phyloP scores from a whole-genome alignment of 2,888 invertebrate species.

The Brachynemurus nebulosus region DNA sequence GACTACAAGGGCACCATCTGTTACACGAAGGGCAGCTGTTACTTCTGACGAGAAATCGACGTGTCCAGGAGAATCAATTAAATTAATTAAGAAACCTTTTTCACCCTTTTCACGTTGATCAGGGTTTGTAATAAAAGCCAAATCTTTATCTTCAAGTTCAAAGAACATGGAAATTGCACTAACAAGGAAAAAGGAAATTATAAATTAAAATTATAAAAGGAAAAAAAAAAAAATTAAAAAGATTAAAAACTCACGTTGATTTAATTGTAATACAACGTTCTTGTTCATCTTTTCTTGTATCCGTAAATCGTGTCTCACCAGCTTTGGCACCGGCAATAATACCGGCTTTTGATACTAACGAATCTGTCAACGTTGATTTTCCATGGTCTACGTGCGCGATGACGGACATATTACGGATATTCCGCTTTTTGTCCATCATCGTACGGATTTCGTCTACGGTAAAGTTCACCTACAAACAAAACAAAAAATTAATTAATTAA shows the following conservation, averaged over 20 bases:
- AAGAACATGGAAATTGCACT: slow-evolving; percentile 99
- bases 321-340: slow-evolving; percentile 98
- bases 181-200: slow-evolving; percentile 21
- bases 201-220: background rate
- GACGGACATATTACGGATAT: slow-evolving; percentile 99
- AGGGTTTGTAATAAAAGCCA: slow-evolving; percentile 79
- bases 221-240: slow-evolving; percentile 3
- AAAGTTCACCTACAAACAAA: slow-evolving; percentile 85
- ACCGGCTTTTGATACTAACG: slow-evolving; percentile 98
- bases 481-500: slow-evolving; percentile 7
- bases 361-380: slow-evolving; percentile 98
- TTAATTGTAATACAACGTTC: slow-evolving; percentile 99
- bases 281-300: slow-evolving; percentile 99
- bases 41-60: slow-evolving; percentile 99
- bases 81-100: slow-evolving; percentile 97
- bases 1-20: slow-evolving; percentile 98
- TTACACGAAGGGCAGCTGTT: slow-evolving; percentile 98
- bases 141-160: slow-evolving; percentile 88
- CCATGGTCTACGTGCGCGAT: slow-evolving; percentile 99
- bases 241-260: slow-evolving; percentile 71
- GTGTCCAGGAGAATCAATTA: slow-evolving; percentile 99
- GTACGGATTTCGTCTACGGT: slow-evolving; percentile 98
- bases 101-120: slow-evolving; percentile 84
- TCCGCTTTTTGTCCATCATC: slow-evolving; percentile 99
- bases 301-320: slow-evolving; percentile 98